Percentiles rank a stretch among this genome's conserved stretches.
These are phyloP conservation scores for Ovis aries DNA, from an alignment of 2,113 vertebrate genomes.

Conservation along the genomic window ARS-UI_Ramb_v3.0 NC_056057.1:106563001-106563500, in stretches of 20 bases:
- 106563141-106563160: background rate
- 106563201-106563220: background rate
- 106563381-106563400: no score
- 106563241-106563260: background rate
- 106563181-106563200: background rate
- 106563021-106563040: background rate
- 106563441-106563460: no score
- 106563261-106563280: background rate
- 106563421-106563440: no score
- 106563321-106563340: no score
- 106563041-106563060: background rate
- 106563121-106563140: background rate
- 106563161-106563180: fast-evolving
- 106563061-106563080: background rate
- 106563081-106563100: background rate
- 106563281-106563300: fast-evolving
- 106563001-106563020: background rate
- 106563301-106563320: background rate
- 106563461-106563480: no score
- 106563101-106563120: background rate
- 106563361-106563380: no score
- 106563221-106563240: background rate
- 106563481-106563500: no score
- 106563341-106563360: no score
- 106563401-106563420: no score